Conservation (phyloP, 2,888 invertebrate species). For the Frankliniella fusca region DNA sequence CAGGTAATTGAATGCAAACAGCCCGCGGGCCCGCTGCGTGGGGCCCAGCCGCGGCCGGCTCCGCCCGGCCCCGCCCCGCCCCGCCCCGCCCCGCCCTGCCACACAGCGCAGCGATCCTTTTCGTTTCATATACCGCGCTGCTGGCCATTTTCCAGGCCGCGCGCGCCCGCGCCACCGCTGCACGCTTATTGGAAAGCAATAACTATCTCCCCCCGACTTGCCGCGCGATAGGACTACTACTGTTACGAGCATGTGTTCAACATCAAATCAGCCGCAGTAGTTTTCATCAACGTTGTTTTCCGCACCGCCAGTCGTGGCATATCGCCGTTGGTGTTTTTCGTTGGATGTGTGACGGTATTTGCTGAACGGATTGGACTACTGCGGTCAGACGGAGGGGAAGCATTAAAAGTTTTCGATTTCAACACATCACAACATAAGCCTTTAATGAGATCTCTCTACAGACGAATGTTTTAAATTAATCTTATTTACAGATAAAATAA, state of each 20-base stretch:
- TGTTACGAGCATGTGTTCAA: background rate
- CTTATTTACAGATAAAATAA: conserved; percentile 12
- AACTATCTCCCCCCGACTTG: background rate
- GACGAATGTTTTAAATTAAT: background rate
- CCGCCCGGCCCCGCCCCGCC: too few relatives aligned
- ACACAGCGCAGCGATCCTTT: background rate
- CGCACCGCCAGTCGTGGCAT: too few relatives aligned
- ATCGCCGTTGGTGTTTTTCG: too few relatives aligned
- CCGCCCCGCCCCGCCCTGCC: background rate
- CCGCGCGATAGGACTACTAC: background rate
- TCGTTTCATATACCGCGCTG: background rate
- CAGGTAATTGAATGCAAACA: conserved; percentile 16
- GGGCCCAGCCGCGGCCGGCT: too few relatives aligned
- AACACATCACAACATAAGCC: conserved; percentile 21
- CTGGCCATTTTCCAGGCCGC: background rate
- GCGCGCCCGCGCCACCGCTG: background rate
- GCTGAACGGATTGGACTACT: too few relatives aligned
- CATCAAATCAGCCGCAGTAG: background rate
- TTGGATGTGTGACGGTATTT: too few relatives aligned
- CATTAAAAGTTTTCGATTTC: too few relatives aligned
- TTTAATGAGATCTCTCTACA: conserved; percentile 21
- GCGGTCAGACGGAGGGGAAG: too few relatives aligned
- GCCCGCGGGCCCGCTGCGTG: background rate
- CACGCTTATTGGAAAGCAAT: conserved; percentile 4
- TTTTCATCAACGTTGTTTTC: background rate